A percentile compares a stretch with the other conserved stretches of the same genome.
Conservation (phyloP, 2,797 vertebrate species). For the Avahi laniger region DNA sequence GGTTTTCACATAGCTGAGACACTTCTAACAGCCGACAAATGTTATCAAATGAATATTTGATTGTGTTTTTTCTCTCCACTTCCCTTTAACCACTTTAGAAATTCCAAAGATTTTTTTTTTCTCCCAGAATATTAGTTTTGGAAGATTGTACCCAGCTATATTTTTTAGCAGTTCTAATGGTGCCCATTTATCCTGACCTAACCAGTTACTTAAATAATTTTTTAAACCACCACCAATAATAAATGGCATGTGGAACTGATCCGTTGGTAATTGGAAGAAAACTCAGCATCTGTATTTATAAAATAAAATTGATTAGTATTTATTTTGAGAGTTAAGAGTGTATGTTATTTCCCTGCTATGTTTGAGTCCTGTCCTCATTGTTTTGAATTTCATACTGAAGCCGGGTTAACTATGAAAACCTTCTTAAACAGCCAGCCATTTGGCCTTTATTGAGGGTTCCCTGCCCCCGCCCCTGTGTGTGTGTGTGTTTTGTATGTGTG, state of each 20-base stretch:
- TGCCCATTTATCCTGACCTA: conserved; percentile 82
- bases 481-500: neutral
- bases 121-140: conserved; percentile 81
- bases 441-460: neutral
- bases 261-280: conserved; percentile 81
- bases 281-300: conserved; percentile 84
- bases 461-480: neutral
- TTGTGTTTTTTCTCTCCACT: conserved; percentile 69
- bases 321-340: conserved; percentile 74
- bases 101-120: conserved; percentile 75
- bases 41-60: conserved; percentile 73
- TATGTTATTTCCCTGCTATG: conserved; percentile 71
- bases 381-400: conserved; percentile 66
- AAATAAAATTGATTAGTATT: conserved; percentile 85
- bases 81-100: conserved; percentile 68
- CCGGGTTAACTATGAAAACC: conserved; percentile 51
- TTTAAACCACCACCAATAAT: conserved; percentile 72
- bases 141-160: conserved; percentile 79
- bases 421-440: neutral
- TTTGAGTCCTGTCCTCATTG: conserved; percentile 70
- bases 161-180: conserved; percentile 81
- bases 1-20: conserved; percentile 54
- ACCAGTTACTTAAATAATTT: conserved; percentile 80
- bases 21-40: conserved; percentile 60
- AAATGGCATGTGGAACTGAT: conserved; percentile 78